Base-by-base conservation (phyloP, 2,113 vertebrate species). In the Engystomops pustulosus region DNA sequence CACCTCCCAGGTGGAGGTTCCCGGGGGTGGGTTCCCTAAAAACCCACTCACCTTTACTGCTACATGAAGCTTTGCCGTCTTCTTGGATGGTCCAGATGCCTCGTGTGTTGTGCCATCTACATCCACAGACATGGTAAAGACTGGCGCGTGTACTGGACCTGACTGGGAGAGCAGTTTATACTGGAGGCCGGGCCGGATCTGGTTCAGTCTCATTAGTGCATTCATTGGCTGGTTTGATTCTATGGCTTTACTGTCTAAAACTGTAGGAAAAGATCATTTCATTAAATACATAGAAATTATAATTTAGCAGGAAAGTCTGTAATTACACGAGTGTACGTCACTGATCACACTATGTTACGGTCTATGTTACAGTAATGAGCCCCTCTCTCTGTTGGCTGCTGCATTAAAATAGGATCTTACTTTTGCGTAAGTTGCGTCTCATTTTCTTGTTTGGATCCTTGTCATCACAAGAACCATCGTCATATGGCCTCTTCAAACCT, bases 41-140 rank as follows among this genome's bases (percentile, higher is more conserved):
- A n/a, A n/a, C n/a, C 4, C 4, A 81, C 88, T 87, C 92, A 99
- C 98, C 96, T 99, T 99, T 86, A 99, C 98, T 47, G 98, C 98
- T 77, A 99, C 98, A 0, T 99, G 97, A 88, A 99, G 97, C 89
- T 99, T 99, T 89, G 98, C 98, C 5, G 96, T 99, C 91, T 99
- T 99, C 92, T 99, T 99, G 83, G 98, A 99, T 88, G 97, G 97
- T 82, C 98, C 98, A 38, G 97, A 98, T 25, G 98, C 98, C 93
- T 99, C 97, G 0, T 99, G 97, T 60, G 96, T 92, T 38, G 95
- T 98, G 81, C 98, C 97, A 58, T 99, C 97, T 90, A 99, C 94
- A 86, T 98, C 98, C 86, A 99, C 97, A 41, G 97, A 98, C 98
- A 99, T 99, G 86, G 98, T 99, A 93, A 99, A 99, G 92, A 99